These are phyloP conservation scores for Agrotis puta DNA, from an alignment of 2,888 invertebrate genomes.

Conservation along the genomic window DNA sequence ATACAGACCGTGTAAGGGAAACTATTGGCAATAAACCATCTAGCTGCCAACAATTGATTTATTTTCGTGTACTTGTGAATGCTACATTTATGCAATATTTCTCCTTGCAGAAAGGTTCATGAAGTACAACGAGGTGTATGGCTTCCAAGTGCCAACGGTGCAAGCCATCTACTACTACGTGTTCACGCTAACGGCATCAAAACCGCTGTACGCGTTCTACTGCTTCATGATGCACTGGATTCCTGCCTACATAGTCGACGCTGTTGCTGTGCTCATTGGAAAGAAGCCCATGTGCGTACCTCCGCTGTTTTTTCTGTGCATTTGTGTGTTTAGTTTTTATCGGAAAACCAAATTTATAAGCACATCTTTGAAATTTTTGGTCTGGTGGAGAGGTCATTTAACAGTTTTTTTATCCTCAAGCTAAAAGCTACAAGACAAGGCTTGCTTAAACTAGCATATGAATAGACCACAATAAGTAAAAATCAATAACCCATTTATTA, in stretches of 20 bases:
- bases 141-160: conserved; percentile 89
- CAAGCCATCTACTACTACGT: conserved; percentile 92
- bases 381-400: not conserved
- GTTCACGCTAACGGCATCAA: conserved; percentile 91
- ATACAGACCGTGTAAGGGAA: no score
- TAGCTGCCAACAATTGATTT: no score
- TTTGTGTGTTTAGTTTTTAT: not conserved
- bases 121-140: conserved; percentile 87
- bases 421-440: not conserved
- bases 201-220: conserved; percentile 90
- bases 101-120: conserved; percentile 89
- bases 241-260: conserved; percentile 92
- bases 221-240: conserved; percentile 91
- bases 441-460: not conserved
- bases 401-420: not conserved
- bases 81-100: no score
- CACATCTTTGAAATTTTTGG: not conserved
- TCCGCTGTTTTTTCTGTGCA: not conserved
- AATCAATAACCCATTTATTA: not conserved
- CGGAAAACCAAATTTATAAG: not conserved
- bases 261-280: conserved; percentile 89
- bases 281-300: conserved; percentile 92
- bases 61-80: not conserved
- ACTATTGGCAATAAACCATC: no score
- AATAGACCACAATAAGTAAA: not conserved